Percentiles rank a stretch among this genome's conserved stretches.
phyloP scores from a whole-genome alignment of 1,140 invertebrate genomes.

The Chelonus insularis region DNA sequence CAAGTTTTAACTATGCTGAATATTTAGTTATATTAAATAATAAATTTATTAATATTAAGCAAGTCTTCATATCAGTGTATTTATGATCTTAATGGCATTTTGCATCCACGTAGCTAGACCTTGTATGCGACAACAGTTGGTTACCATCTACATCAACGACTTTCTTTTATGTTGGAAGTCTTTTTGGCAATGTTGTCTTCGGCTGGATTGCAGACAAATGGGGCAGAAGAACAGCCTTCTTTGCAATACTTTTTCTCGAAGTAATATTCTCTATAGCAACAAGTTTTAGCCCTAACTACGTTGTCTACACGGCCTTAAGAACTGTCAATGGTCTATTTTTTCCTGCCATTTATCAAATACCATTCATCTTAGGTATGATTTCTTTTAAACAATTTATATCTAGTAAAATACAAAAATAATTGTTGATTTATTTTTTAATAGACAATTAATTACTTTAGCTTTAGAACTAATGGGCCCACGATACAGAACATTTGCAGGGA shows the following conservation, averaged over 20 bases:
- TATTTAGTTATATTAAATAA: no score
- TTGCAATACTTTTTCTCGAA: constrained; percentile 69
- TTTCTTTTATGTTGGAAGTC: constrained; percentile 70
- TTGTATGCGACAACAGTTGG: constrained; percentile 71
- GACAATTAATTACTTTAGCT: constrained; percentile 42
- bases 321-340: constrained; percentile 72
- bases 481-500: constrained; percentile 69
- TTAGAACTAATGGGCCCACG: constrained; percentile 71
- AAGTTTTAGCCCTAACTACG: constrained; percentile 70
- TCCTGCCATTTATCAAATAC: constrained; percentile 72
- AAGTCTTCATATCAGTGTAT: no score
- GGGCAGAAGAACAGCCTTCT: constrained; percentile 71
- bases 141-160: constrained; percentile 68
- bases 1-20: no score
- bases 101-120: constrained; percentile 65
- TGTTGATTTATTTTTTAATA: no score
- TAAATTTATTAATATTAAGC: no score
- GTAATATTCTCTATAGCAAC: constrained; percentile 70
- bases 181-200: constrained; percentile 73
- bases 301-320: constrained; percentile 66
- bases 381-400: no score
- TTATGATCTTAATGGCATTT: constrained; percentile 50
- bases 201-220: constrained; percentile 73
- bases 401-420: no score
- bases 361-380: constrained; percentile 69